A percentile compares a stretch with the other conserved stretches of the same genome.
Conservation (phyloP, 1,140 invertebrate genomes). For the Liolophura sinensis region DNA sequence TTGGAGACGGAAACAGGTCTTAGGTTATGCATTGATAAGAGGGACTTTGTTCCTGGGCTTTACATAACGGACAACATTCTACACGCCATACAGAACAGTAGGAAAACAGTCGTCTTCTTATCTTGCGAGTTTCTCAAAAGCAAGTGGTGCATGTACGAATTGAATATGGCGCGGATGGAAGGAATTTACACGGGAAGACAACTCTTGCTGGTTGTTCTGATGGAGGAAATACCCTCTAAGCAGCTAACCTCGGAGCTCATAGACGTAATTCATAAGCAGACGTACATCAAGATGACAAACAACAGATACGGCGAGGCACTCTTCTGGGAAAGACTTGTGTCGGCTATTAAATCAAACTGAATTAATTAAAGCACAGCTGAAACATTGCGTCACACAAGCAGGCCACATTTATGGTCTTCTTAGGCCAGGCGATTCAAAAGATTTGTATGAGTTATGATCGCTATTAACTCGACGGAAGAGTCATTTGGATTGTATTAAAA, state of each 20-base stretch:
- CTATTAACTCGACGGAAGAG: no score
- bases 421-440: no score
- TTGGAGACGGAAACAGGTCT: conserved; percentile 23
- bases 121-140: conserved; percentile 67
- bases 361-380: no score
- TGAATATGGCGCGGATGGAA: conserved; percentile 32
- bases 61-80: conserved; percentile 67
- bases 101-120: conserved; percentile 67
- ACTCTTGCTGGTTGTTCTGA: conserved; percentile 22
- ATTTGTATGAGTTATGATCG: no score
- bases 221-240: conserved; percentile 17
- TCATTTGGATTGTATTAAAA: no score
- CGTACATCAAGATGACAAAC: conserved; percentile 18
- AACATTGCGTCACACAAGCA: no score
- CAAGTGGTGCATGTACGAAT: conserved; percentile 68
- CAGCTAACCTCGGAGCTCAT: conserved; percentile 15
- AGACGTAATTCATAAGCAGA: conserved; percentile 17
- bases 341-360: no score
- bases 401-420: no score
- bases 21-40: conserved; percentile 32
- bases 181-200: conserved; percentile 16
- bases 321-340: no score
- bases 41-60: conserved; percentile 40
- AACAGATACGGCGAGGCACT: neutral
- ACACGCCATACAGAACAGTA: conserved; percentile 65